Evolutionary conservation across 2,113 vertebrate genomes (phyloP), one percentile per base, ranked within the genome.

Genomic region (Scatophagus argus): DNA sequence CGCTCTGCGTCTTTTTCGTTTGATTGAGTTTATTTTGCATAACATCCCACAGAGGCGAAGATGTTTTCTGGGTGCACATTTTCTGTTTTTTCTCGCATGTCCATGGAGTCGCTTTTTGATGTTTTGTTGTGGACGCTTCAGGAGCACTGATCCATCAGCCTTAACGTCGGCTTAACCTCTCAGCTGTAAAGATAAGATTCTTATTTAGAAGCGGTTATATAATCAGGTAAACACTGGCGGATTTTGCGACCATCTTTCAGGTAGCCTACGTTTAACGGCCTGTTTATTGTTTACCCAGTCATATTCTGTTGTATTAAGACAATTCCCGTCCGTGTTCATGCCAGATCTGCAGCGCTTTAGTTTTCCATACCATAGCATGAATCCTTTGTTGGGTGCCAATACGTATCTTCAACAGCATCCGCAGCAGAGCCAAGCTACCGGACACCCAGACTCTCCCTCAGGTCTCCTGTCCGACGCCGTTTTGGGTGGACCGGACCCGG

Each of bases 351-450:
- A 95, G 93, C 95, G 94, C 71, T 94, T 94, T 64, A 95, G 92
- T 90, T 95, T 95, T 79, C 91, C 93, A 62, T 91, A 91, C 88
- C 91, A 91, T 92, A 95, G 93, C 93, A 98, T 98, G 97, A 97
- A 97, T 94, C 96, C 96, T 91, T 93, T 96, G 92, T 93, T 98
- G 91, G 95, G 95, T 64, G 93, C 94, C 70, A 95, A 93, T 82
- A 89, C 95, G 83, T 94, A 95, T 92, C 93, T 96, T 77, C 92
- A 96, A 72, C 93, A 93, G 74, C 89, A 87, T 70, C 93, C 94
- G 60, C 94, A 95, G 89, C 95, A 95, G 76, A 92, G 79, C 83
- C 93, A 94, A 73, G 41, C 87, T 17, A 77, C 92, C 78, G 85
- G 90, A 86, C 94, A 94, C 76, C 91, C 92, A 38, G 91, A 94